Evolutionary conservation across 2,113 vertebrate species (phyloP).

Genomic region (Formicarius rufipectus): DNA sequence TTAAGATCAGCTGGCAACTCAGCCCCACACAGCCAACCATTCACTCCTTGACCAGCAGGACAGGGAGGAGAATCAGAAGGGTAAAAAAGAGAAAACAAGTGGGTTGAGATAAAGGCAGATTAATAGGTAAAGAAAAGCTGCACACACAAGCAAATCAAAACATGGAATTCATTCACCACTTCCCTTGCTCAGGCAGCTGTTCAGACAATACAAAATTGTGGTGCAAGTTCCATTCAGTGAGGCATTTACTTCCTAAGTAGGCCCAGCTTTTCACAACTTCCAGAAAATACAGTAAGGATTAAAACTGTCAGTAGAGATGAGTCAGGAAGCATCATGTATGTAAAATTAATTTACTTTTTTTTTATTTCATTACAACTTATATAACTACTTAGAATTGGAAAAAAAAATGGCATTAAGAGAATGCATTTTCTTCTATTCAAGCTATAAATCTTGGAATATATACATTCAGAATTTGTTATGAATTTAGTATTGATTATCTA

Average conservation of each 20-base stretch:
- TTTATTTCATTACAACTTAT: not conserved
- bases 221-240: not conserved
- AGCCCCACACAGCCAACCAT: not conserved
- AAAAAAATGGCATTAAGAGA: not conserved
- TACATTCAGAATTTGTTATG: not conserved
- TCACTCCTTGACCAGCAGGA: not conserved
- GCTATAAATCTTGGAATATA: not conserved
- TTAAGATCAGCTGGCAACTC: not conserved
- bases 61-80: not conserved
- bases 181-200: not conserved
- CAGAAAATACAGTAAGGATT: not conserved
- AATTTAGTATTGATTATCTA: not conserved
- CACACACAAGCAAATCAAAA: not conserved
- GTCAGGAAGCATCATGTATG: not conserved
- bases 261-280: not conserved
- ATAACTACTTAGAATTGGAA: not conserved
- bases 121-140: not conserved
- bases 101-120: not conserved
- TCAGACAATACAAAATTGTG: not conserved
- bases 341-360: not conserved
- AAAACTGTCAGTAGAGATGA: not conserved
- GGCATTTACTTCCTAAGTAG: not conserved
- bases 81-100: not conserved
- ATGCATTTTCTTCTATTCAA: not conserved
- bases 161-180: not conserved